These are phyloP conservation scores for Scaptomyza tumidula DNA, from an alignment of 2,888 invertebrate genomes.

Conservation along the genomic window DNA sequence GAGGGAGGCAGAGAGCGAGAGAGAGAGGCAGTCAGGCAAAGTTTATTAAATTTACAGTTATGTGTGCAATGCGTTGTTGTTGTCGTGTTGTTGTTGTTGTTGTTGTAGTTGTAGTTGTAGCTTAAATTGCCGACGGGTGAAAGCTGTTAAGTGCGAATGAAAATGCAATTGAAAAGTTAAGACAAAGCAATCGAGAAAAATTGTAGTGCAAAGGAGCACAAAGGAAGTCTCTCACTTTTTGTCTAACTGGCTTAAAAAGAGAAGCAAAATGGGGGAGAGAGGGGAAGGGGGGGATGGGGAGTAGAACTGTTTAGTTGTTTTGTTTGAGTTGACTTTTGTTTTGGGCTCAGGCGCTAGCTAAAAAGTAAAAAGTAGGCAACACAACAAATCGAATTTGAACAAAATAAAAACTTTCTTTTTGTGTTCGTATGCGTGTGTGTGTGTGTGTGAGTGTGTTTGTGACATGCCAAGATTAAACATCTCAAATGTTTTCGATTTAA, in stretches of 20 bases:
- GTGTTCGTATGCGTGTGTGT: background rate
- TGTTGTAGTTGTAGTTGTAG: conserved; percentile 15
- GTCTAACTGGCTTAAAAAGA: background rate
- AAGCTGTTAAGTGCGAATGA: conserved; percentile 45
- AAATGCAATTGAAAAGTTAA: conserved; percentile 61
- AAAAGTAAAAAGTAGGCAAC: conserved; percentile 57
- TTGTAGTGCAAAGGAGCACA: conserved; percentile 17
- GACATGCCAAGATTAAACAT: conserved; percentile 39
- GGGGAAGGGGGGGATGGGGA: too few species aligned
- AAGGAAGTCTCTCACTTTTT: background rate
- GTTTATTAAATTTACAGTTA: conserved; percentile 75
- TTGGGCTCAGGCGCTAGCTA: conserved; percentile 18
- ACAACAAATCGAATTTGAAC: conserved; percentile 53
- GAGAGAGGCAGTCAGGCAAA: conserved; percentile 54
- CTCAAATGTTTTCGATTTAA: conserved; percentile 38
- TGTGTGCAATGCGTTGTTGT: conserved; percentile 47
- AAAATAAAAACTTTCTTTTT: conserved; percentile 39
- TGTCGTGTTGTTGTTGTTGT: conserved; percentile 7
- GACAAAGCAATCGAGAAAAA: conserved; percentile 55
- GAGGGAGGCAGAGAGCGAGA: background rate
- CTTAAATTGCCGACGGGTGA: conserved; percentile 50
- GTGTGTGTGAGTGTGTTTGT: conserved; percentile 1
- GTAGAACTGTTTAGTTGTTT: background rate
- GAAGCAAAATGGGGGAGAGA: background rate
- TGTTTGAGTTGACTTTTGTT: background rate